Conservation (phyloP, 2,113 vertebrate genomes). For the Mormyrus iriodes region DNA sequence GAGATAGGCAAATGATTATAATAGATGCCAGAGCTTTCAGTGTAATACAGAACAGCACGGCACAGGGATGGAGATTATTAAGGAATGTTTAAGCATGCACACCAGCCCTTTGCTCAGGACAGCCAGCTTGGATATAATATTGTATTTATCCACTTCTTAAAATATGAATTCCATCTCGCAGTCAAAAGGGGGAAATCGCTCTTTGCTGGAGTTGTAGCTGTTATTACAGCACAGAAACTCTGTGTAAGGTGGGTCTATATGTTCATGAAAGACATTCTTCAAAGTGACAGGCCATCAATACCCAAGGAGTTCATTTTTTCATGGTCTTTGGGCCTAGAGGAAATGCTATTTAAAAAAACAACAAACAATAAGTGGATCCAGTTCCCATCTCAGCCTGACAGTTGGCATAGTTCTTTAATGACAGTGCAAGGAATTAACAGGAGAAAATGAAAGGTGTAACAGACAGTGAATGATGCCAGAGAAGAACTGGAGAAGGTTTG, state of each 20-base stretch:
- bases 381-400: conserved; percentile 63
- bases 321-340: conserved; percentile 62
- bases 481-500: neutral
- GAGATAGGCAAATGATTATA: conserved; percentile 46
- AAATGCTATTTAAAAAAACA: conserved; percentile 63
- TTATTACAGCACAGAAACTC: conserved; percentile 53
- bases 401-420: conserved; percentile 52
- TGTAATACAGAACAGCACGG: conserved; percentile 18
- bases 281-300: conserved; percentile 71
- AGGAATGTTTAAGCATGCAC: neutral
- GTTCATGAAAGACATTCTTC: conserved; percentile 70
- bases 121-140: neutral
- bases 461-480: conserved; percentile 35
- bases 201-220: conserved; percentile 63
- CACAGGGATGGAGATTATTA: neutral
- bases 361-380: conserved; percentile 51
- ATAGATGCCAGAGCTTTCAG: conserved; percentile 29
- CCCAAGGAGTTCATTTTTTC: conserved; percentile 61
- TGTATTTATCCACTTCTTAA: conserved; percentile 7
- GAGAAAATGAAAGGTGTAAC: conserved; percentile 39
- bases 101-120: neutral
- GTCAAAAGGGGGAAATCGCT: conserved; percentile 46
- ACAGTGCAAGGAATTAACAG: conserved; percentile 50
- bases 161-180: conserved; percentile 26
- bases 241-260: conserved; percentile 65